Conservation (phyloP, 2,888 invertebrate genomes). For the Watsonalla cultraria region DNA sequence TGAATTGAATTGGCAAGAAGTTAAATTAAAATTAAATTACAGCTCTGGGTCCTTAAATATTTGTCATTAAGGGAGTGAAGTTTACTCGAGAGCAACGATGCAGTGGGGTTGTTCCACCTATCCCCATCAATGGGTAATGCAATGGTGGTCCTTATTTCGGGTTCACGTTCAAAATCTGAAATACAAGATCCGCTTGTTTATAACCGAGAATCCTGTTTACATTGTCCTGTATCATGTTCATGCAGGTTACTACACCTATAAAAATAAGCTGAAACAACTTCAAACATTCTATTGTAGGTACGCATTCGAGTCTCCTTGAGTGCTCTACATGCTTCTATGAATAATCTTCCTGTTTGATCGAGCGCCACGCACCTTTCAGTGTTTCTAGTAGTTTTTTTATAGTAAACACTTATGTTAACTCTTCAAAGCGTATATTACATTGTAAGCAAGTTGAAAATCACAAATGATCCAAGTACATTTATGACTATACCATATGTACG, state of each 20-base stretch:
- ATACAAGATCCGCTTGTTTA: too few species aligned
- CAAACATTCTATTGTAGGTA: background rate
- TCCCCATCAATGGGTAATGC: too few species aligned
- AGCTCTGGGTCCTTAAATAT: too few species aligned
- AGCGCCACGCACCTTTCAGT: background rate
- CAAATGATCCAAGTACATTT: background rate
- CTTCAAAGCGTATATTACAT: background rate
- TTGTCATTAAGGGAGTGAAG: too few species aligned
- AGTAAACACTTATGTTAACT: background rate
- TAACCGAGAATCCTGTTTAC: constrained; percentile 41
- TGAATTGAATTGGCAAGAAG: too few species aligned
- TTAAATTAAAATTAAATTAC: too few species aligned
- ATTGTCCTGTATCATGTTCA: constrained; percentile 33
- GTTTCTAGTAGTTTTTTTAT: background rate
- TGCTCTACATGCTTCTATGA: background rate
- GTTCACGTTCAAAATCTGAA: too few species aligned
- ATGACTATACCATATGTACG: too few species aligned
- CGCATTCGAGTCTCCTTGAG: background rate
- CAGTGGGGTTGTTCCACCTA: too few species aligned
- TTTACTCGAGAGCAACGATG: too few species aligned
- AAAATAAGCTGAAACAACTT: background rate
- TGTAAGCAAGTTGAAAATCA: background rate
- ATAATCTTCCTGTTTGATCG: background rate
- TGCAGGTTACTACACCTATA: background rate
- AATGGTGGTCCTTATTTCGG: too few species aligned